Percentiles rank a stretch among this genome's conserved stretches.
phyloP scores from a whole-genome alignment of 2,888 invertebrate genomes.

The Ceramica pisi region DNA sequence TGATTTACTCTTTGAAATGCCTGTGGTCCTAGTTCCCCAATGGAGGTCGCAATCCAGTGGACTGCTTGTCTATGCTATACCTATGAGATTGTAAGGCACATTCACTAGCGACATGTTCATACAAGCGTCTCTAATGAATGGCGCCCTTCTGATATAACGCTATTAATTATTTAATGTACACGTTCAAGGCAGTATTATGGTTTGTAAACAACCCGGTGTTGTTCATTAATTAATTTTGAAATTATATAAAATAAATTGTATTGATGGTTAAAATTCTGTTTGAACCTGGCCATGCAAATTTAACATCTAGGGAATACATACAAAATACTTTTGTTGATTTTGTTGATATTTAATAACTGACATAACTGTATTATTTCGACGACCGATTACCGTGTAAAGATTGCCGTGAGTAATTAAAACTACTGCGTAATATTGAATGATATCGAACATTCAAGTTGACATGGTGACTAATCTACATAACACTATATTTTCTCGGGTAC shows the following conservation, averaged over 20 bases:
- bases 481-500: not conserved
- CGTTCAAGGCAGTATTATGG: slow-evolving; percentile 16
- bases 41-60: slow-evolving; percentile 31
- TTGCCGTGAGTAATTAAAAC: not conserved
- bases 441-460: not conserved
- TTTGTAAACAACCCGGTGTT: slow-evolving; percentile 16
- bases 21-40: slow-evolving; percentile 28
- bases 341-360: not conserved
- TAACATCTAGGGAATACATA: slow-evolving; percentile 9
- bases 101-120: slow-evolving; percentile 4
- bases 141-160: slow-evolving; percentile 1
- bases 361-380: not conserved
- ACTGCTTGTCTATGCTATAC: not conserved
- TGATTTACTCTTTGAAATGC: not conserved
- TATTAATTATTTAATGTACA: not conserved
- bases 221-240: not conserved
- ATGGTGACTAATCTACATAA: not conserved
- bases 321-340: slow-evolving; percentile 4
- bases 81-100: slow-evolving; percentile 4
- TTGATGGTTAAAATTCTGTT: not conserved
- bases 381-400: not conserved
- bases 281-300: slow-evolving; percentile 1
- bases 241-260: not conserved
- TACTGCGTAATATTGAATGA: not conserved
- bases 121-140: slow-evolving; percentile 1